phyloP scores from a whole-genome alignment of 2,113 vertebrate species.

The Trachemys scripta region DNA sequence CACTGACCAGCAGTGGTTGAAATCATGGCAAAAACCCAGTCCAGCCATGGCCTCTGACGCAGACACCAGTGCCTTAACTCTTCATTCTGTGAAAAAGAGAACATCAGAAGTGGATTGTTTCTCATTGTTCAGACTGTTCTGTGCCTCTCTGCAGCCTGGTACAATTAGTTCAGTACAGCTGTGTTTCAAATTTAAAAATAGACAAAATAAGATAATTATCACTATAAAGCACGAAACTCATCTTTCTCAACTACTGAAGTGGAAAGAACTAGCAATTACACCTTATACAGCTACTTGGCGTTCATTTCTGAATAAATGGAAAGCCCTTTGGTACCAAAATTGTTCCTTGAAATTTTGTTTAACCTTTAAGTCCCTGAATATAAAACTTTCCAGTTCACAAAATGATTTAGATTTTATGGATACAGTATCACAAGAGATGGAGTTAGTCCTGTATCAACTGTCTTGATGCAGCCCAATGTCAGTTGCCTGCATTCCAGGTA shows the following conservation, averaged over 20 bases:
- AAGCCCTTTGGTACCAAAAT: not conserved
- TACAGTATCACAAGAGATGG: not conserved
- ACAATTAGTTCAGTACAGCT: not conserved
- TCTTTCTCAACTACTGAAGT: not conserved
- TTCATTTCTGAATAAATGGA: not conserved
- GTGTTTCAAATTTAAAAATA: not conserved
- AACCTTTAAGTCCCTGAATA: not conserved
- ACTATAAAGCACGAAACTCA: not conserved
- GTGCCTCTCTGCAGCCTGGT: not conserved
- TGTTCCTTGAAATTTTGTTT: not conserved
- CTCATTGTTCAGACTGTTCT: not conserved
- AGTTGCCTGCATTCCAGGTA: not conserved
- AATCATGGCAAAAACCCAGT: not conserved
- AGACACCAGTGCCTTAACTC: not conserved
- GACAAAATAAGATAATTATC: not conserved
- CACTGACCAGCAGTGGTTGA: not conserved
- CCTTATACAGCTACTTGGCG: not conserved
- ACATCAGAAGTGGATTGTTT: not conserved
- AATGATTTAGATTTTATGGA: not conserved
- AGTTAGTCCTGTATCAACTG: not conserved
- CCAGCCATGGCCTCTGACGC: not conserved
- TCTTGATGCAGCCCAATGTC: not conserved
- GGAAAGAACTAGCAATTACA: not conserved
- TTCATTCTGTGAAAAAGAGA: not conserved
- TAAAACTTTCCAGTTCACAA: not conserved